These are phyloP conservation scores for Fukomys damarensis DNA, from an alignment of 2,113 vertebrate genomes.

Conservation along the genomic window DNA sequence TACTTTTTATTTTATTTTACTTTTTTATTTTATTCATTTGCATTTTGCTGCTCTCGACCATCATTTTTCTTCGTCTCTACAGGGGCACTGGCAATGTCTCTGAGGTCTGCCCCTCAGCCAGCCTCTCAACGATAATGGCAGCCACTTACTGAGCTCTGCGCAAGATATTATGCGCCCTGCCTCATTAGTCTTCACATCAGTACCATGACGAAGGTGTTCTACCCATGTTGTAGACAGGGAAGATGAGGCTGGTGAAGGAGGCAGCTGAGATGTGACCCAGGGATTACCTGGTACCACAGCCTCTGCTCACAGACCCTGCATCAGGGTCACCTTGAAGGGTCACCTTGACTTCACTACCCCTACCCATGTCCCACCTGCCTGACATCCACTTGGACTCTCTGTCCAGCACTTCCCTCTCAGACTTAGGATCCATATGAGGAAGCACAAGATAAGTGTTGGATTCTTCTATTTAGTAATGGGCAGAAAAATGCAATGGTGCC, in stretches of 20 bases:
- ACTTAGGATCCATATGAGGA: neutral
- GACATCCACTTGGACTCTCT: neutral
- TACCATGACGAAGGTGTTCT: neutral
- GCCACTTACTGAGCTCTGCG: neutral
- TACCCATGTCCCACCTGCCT: neutral
- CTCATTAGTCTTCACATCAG: no score
- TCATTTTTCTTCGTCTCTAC: neutral
- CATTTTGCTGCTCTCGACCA: neutral
- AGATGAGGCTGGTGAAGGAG: neutral
- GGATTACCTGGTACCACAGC: neutral
- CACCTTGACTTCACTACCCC: neutral
- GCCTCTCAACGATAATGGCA: neutral
- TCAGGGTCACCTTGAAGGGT: neutral
- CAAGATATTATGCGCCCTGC: accelerated
- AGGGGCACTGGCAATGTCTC: no score
- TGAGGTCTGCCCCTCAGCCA: no score
- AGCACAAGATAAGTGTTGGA: neutral
- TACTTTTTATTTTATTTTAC: neutral
- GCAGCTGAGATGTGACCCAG: neutral
- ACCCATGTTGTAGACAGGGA: neutral
- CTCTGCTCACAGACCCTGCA: neutral
- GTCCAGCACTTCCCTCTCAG: neutral
- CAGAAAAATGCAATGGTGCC: neutral
- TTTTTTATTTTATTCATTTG: neutral
- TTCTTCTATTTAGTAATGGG: neutral